Base-by-base conservation (phyloP, 2,113 vertebrate genomes). In the Uria aalge region DNA sequence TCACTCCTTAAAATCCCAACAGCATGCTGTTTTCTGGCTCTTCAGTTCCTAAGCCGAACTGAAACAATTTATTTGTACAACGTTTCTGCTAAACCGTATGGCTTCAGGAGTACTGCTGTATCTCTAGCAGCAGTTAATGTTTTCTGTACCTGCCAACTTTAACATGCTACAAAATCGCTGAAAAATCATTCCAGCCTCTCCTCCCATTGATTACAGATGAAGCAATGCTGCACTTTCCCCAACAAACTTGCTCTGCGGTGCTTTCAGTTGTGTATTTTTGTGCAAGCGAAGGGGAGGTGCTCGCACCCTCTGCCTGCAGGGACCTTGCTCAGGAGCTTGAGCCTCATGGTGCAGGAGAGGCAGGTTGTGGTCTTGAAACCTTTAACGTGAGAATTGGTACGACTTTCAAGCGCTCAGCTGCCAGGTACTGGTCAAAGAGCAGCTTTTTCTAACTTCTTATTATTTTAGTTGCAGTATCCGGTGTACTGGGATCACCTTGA, bases 401-500 rank as follows among this genome's bases (percentile, higher is more conserved):
- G 57, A 27, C 32, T 77, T 92, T 6, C 3, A 23, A 45, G 60
- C 10, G 2, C 29, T 19, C 50, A 63, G 74, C 34, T n/a, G 63
- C 19, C 3, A 24, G 36, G n/a, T 32, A 12, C 34, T 53, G 59
- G 38, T 32, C 60, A 6, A 59, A 81, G 48, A 21, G 10, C 0
- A 1, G 27, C 69, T 90, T 73, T 67, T 67, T 47, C 63, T 90
- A 68, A 90, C 17, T 83, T 62, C 8, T 3, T 55, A 2, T 74
- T 53, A 5, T 93, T 96, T 88, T 95, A 99, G 99, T 97, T 99
- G 92, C 99, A 99, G 97, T 99, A 99, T 97, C 99, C 99, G 0
- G 98, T 99, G 71, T 99, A 99, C 96, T 99, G 99, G 99, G 99
- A 99, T 94, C 99, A 99, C 56, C 98, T 99, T 52, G 99, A 99